These are phyloP conservation scores for Serripes groenlandicus DNA, from an alignment of 2,888 invertebrate genomes.

Conservation along the genomic window DNA sequence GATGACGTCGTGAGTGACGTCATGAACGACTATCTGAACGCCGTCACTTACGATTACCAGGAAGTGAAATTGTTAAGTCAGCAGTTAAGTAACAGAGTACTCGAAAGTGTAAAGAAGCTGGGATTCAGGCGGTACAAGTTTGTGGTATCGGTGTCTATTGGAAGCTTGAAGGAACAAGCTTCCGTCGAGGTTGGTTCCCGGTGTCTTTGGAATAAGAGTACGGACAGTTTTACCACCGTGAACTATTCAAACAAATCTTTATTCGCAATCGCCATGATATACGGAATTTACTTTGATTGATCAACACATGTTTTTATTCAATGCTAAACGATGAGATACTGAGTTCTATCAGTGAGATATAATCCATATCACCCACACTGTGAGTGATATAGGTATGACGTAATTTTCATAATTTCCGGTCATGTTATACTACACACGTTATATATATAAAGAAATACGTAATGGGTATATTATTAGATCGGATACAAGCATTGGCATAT, in stretches of 20 bases:
- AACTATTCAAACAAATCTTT: constrained; percentile 81
- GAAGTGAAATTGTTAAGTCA: constrained; percentile 79
- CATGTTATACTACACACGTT: too few species aligned
- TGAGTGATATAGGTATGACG: too few species aligned
- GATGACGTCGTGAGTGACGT: constrained; percentile 58
- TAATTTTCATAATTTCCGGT: too few species aligned
- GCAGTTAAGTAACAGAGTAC: constrained; percentile 75
- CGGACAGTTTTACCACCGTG: constrained; percentile 82
- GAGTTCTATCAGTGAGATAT: too few species aligned
- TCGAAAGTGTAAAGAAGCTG: constrained; percentile 77
- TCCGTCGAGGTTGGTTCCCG: constrained; percentile 83
- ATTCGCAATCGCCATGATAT: constrained; percentile 83
- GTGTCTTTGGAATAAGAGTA: constrained; percentile 83
- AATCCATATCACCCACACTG: too few species aligned
- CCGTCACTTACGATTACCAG: constrained; percentile 73
- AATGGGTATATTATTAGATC: too few species aligned
- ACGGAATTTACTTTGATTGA: constrained; percentile 79
- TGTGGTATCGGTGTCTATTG: constrained; percentile 81
- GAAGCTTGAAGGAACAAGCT: constrained; percentile 78
- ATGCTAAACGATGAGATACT: too few species aligned
- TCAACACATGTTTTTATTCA: too few species aligned
- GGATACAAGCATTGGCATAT: too few species aligned
- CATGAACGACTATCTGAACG: constrained; percentile 67
- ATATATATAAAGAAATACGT: too few species aligned
- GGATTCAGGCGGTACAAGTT: constrained; percentile 78